Evolutionary conservation across 2,113 vertebrate species (phyloP), one percentile per base, ranked within the genome.

Genomic region (Polypterus senegalus): DNA sequence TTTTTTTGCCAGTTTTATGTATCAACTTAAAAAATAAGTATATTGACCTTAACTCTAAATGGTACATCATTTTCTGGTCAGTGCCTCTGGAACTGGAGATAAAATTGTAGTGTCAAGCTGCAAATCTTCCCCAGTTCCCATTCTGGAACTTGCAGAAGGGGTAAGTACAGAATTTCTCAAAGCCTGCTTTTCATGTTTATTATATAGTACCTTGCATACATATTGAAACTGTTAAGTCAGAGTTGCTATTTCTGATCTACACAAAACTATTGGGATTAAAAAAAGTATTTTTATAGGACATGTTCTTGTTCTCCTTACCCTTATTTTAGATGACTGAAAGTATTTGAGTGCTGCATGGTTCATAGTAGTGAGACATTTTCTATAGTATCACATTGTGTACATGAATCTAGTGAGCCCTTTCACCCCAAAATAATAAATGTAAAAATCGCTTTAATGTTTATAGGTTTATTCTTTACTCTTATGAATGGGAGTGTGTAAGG

Each of bases 21-120:
- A 27, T 27, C 27, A 27, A 27, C 27, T 27, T 27, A 27, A 27
- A 27, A 1, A 27, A 27, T 27, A 27, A 27, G 27, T 27, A 65
- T 70, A 60, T 71, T 51, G 47, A 75, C 84, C 88, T 59, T 97
- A 74, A 93, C 86, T 70, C 68, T 59, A 74, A 44, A 11, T 68
- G 27, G 74, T 80, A 99, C 94, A 97, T 72, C 93, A 90, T 74
- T 93, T 89, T 76, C 73, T 99, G 71, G 92, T 90, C 64, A 93
- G 84, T 59, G 88, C 96, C 59, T 96, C 94, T 81, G 84, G 86
- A 77, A 73, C 74, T 57, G 96, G 95, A 58, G 94, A 99, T 83
- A 97, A 97, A 76, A 86, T 99, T 73, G 88, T 94, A 64, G 75
- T 99, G 64, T 93, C 92, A 67, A 92, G 87, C 77, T 88, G 92